phyloP scores from a whole-genome alignment of 2,888 invertebrate genomes.

The Sminthurinus aureus region DNA sequence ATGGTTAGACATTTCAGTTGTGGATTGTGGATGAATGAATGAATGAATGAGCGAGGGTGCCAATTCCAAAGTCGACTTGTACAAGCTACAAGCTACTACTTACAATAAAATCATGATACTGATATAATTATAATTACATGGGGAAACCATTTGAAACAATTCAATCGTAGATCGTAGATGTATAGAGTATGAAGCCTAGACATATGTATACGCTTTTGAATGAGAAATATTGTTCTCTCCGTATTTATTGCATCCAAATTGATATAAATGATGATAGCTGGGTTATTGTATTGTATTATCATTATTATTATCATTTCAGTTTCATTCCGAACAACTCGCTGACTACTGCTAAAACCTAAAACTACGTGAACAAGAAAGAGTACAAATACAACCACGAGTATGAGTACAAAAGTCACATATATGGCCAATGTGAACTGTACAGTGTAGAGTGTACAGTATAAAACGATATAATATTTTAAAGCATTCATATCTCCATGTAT shows the following conservation, averaged over 20 bases:
- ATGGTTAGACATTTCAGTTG: neutral
- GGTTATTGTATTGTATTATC: constrained; percentile 21
- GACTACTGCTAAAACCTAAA: constrained; percentile 31
- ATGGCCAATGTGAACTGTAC: no score
- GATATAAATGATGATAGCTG: constrained; percentile 59
- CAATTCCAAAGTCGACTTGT: constrained; percentile 24
- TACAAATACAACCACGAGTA: no score
- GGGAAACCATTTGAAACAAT: constrained; percentile 43
- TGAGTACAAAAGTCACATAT: no score
- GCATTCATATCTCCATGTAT: neutral
- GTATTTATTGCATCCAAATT: constrained; percentile 50
- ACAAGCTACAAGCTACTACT: no score
- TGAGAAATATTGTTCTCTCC: constrained; percentile 28
- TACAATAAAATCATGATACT: constrained; percentile 8
- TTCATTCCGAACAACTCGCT: constrained; percentile 2
- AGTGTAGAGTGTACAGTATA: neutral
- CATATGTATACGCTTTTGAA: neutral
- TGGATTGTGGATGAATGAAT: neutral
- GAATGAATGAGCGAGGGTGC: constrained; percentile 9
- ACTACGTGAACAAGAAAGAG: no score
- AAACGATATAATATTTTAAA: neutral
- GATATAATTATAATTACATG: constrained; percentile 28
- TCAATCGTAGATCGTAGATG: constrained; percentile 47
- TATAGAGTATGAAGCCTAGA: no score
- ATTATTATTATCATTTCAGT: neutral